A percentile compares a stretch with the other conserved stretches of the same genome.
These are phyloP conservation scores for Papilio polytes DNA, from an alignment of 1,140 invertebrate genomes.

Conservation along the genomic window DNA sequence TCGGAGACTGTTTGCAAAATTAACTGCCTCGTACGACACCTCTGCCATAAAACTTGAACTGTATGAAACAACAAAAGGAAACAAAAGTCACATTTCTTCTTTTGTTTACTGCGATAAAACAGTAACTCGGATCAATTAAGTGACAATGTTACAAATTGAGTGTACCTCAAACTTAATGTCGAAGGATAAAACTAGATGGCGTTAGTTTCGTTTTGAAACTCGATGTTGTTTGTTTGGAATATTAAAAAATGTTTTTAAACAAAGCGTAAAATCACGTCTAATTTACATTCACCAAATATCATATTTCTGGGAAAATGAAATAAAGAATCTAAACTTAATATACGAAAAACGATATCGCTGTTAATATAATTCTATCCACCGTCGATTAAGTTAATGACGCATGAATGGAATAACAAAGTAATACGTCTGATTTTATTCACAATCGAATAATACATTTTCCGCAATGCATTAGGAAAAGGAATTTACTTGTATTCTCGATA, in stretches of 20 bases:
- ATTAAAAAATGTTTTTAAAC: no score
- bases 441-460: not conserved
- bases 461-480: not conserved
- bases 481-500: conserved; percentile 8
- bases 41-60: conserved; percentile 7
- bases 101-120: not conserved
- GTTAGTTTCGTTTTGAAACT: not conserved
- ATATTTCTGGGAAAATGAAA: no score
- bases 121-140: not conserved
- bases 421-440: not conserved
- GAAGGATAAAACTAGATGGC: not conserved
- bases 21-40: conserved; percentile 10
- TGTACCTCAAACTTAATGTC: not conserved
- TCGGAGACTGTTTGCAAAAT: conserved; percentile 22
- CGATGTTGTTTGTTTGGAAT: not conserved
- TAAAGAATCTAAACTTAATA: not conserved
- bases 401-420: not conserved
- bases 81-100: not conserved
- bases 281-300: no score
- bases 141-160: not conserved
- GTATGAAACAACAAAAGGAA: not conserved
- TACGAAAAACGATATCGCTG: not conserved
- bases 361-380: conserved; percentile 5
- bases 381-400: not conserved
- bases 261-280: no score